Evolutionary conservation across 2,888 invertebrate species (phyloP), one percentile per base, ranked within the genome.

Genomic region (Augiades crinisus): DNA sequence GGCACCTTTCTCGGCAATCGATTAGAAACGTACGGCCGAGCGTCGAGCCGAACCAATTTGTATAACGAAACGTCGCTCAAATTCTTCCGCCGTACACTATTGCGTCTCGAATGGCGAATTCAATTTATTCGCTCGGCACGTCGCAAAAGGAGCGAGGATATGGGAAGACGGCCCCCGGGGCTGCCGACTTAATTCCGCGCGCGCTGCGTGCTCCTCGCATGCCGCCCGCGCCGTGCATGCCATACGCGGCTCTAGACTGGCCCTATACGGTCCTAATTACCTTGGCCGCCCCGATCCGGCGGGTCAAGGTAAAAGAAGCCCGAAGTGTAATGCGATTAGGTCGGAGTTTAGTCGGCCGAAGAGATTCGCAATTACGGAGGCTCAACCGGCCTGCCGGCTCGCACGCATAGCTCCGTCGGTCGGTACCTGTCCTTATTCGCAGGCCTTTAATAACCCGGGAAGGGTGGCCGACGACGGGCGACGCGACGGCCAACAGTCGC

Each of bases 111-210:
- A 16, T 53, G 34, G 44, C 38, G 46, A 52, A 55, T 54, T 58
- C 47, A 55, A 58, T 58, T 57, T 55, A 58, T 54, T 53, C 45
- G 44, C 53, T 36, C 45, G 53, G 47, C 57, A 55, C 57, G 57
- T 53, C 44, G 52, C 31, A 53, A 41, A 40, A 41, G 30, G 30
- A 30, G 22, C 46, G 21, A 43, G 53, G 53, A 56, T 56, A 53
- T 47, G 55, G 53, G 53, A 56, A 53, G 56, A 47, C 45, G 54
- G 24, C 51, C 57, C 55, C 57, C 30, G 55, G 53, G 55, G 53
- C 46, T 37, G 46, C 46, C 47, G 44, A 41, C 44, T 54, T 50
- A 49, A 53, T 57, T 51, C 56, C 56, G 44, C 47, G 41, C 47
- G 41, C 56, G 33, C 34, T 33, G 31, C 44, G 44, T 36, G 45